A percentile compares a stretch with the other conserved stretches of the same genome.
phyloP scores from a whole-genome alignment of 1,140 invertebrate species.

The Battus philenor region DNA sequence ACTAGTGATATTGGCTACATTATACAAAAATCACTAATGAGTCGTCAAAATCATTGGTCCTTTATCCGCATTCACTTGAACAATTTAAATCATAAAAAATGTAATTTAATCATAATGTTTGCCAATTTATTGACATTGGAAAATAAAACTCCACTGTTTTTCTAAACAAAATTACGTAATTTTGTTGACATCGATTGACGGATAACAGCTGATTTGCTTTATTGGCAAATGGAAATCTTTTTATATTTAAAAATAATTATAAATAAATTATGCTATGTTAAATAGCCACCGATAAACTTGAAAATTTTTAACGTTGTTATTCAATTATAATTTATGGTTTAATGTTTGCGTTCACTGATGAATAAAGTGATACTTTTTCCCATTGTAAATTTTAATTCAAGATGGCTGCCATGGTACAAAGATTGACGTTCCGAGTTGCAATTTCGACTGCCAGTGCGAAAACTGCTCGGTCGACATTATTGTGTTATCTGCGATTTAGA shows the following conservation, averaged over 20 bases:
- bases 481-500: too few species aligned
- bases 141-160: slow-evolving; percentile 69
- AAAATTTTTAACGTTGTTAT: slow-evolving; percentile 36
- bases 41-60: slow-evolving; percentile 34
- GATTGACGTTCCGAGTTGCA: slow-evolving; percentile 17
- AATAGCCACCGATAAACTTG: slow-evolving; percentile 34
- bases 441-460: slow-evolving; percentile 27
- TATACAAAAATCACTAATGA: slow-evolving; percentile 49
- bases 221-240: slow-evolving; percentile 55
- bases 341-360: slow-evolving; percentile 49
- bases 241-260: slow-evolving; percentile 31
- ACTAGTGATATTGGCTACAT: slow-evolving; percentile 59
- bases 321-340: slow-evolving; percentile 28
- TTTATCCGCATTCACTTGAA: slow-evolving; percentile 43
- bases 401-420: slow-evolving; percentile 44
- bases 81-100: slow-evolving; percentile 49
- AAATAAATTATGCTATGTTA: slow-evolving; percentile 24
- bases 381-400: slow-evolving; percentile 65
- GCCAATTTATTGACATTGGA: slow-evolving; percentile 61
- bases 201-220: slow-evolving; percentile 75
- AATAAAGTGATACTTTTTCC: slow-evolving; percentile 56
- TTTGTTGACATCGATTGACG: slow-evolving; percentile 76
- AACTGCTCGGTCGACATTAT: too few species aligned
- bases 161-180: slow-evolving; percentile 76
- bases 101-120: slow-evolving; percentile 47